These are phyloP conservation scores for Mycteria americana DNA, from an alignment of 2,797 vertebrate species.

Conservation along the genomic window DNA sequence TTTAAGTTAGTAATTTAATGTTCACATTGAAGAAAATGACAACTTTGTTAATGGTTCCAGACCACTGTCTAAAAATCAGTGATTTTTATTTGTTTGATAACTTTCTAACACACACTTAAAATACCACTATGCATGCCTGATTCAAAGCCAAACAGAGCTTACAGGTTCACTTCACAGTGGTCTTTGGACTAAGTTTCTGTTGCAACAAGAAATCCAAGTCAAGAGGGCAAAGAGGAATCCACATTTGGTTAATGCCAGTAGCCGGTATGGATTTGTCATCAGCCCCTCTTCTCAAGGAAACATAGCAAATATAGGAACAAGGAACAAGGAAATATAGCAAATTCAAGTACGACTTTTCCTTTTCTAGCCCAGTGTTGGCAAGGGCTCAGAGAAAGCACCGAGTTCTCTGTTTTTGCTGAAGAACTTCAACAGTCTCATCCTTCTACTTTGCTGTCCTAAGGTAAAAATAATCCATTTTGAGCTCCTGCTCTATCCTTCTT, in stretches of 20 bases:
- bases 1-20: neutral
- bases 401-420: neutral
- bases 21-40: slow-evolving; percentile 20
- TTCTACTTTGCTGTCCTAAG: neutral
- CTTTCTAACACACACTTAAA: neutral
- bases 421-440: neutral
- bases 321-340: neutral
- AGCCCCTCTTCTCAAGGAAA: neutral
- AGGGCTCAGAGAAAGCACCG: rapidly evolving
- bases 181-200: neutral
- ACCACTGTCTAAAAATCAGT: neutral
- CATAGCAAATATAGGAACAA: too few relatives aligned
- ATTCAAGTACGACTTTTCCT: neutral
- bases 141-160: neutral
- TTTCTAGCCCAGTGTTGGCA: neutral
- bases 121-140: neutral
- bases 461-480: neutral
- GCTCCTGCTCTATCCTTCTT: neutral
- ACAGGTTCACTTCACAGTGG: neutral
- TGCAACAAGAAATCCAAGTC: neutral
- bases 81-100: slow-evolving; percentile 5
- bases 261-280: neutral
- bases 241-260: neutral
- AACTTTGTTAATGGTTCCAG: slow-evolving; percentile 21
- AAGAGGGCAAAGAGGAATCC: neutral